A percentile compares a stretch with the other conserved stretches of the same genome.
These are phyloP conservation scores for Metacarcinus magister DNA, from an alignment of 2,888 invertebrate species.

Conservation along the genomic window DNA sequence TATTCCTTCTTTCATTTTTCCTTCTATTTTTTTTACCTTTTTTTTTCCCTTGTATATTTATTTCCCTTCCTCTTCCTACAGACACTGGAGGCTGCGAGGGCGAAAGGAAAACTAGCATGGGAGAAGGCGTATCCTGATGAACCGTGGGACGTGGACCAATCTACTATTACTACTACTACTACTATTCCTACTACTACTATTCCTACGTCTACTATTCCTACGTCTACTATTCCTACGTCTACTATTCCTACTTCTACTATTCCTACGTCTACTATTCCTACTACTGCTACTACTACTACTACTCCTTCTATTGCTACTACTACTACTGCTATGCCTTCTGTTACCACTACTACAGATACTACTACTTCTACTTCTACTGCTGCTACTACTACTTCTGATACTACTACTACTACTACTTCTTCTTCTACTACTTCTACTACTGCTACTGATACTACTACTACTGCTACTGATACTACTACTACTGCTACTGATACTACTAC, in stretches of 20 bases:
- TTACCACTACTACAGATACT: too few relatives aligned
- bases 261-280: too few relatives aligned
- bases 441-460: not conserved
- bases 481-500: not conserved
- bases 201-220: not conserved
- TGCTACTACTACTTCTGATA: not conserved
- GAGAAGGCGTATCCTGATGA: constrained; percentile 71
- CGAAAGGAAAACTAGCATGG: constrained; percentile 70
- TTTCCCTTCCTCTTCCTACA: not conserved
- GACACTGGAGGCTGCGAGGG: constrained; percentile 55
- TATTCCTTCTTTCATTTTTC: not conserved
- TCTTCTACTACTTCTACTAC: not conserved
- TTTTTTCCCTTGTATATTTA: not conserved
- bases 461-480: not conserved
- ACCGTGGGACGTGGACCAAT: constrained; percentile 62
- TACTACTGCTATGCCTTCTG: not conserved
- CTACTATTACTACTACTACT: not conserved
- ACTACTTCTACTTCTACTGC: not conserved
- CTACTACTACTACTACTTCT: not conserved
- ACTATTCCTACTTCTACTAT: too few relatives aligned
- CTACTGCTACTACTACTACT: too few relatives aligned
- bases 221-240: too few relatives aligned
- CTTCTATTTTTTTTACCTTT: not conserved
- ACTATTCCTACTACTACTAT: not conserved
- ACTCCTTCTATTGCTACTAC: not conserved